phyloP scores from a whole-genome alignment of 35 echinoderm and acorn worm species.

The Amphiura filiformis region DNA sequence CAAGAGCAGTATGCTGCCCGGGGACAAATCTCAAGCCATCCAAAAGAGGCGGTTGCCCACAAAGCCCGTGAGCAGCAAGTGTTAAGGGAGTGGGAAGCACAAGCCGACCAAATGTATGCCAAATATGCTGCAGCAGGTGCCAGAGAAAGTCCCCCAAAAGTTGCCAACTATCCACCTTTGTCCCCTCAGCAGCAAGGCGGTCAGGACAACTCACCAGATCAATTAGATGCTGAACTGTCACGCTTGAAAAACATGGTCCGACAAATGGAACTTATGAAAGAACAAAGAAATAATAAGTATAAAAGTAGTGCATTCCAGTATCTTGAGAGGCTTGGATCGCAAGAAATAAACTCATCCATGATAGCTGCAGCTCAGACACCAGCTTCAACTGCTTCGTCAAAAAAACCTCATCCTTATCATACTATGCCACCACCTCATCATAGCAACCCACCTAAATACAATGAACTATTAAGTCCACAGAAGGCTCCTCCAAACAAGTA shows the following conservation, averaged over 20 bases:
- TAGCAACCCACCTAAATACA: neutral
- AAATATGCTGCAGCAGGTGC: too few relatives aligned
- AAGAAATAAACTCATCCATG: neutral
- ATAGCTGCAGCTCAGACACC: neutral
- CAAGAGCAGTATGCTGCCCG: too few relatives aligned
- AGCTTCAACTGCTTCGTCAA: neutral
- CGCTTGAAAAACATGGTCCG: neutral
- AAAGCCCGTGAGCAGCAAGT: neutral
- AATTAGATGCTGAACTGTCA: neutral
- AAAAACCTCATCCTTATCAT: neutral
- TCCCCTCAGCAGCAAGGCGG: neutral
- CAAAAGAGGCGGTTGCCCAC: too few relatives aligned
- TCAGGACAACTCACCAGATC: neutral
- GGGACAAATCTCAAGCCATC: too few relatives aligned
- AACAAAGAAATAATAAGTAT: neutral
- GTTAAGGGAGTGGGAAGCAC: neutral
- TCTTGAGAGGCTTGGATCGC: neutral
- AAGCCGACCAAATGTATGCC: neutral
- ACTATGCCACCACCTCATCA: neutral
- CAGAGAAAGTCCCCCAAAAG: neutral
- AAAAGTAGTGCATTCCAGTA: neutral
- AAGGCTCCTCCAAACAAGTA: neutral
- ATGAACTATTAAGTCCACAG: neutral
- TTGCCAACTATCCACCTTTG: neutral
- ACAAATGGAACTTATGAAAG: neutral